Conservation (phyloP, 2,888 invertebrate genomes). For the Cordilura impudica region DNA sequence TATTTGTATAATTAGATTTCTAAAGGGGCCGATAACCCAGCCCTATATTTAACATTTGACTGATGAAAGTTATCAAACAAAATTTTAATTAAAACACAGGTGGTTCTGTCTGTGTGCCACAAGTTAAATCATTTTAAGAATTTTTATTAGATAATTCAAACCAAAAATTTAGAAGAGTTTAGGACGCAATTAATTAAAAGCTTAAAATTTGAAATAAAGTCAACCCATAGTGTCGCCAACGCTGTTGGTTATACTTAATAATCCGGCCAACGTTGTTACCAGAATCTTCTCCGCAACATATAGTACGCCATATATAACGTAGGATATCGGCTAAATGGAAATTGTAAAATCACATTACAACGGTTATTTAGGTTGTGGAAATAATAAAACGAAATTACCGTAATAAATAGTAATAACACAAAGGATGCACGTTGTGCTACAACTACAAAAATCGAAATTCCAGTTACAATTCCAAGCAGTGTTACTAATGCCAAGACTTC, state of each 20-base stretch:
- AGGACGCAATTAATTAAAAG: too few relatives aligned
- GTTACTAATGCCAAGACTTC: conserved; percentile 67
- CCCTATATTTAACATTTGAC: too few relatives aligned
- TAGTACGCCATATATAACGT: conserved; percentile 57
- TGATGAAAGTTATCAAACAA: too few relatives aligned
- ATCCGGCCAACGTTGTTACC: conserved; percentile 58
- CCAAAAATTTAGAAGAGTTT: too few relatives aligned
- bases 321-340: conserved; percentile 59
- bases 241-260: conserved; percentile 59
- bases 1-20: too few relatives aligned
- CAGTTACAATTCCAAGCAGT: conserved; percentile 66
- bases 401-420: conserved; percentile 64
- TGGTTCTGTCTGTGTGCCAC: too few relatives aligned
- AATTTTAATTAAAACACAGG: too few relatives aligned
- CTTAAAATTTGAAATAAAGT: neutral
- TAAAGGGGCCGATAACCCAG: too few relatives aligned
- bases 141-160: too few relatives aligned
- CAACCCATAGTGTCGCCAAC: conserved; percentile 49
- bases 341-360: neutral
- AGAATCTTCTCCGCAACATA: conserved; percentile 64
- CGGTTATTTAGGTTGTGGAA: neutral
- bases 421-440: conserved; percentile 65
- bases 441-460: conserved; percentile 67
- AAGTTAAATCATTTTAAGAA: too few relatives aligned
- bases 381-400: conserved; percentile 58